Conservation (phyloP, 2,797 vertebrate species). For the Miichthys miiuy region DNA sequence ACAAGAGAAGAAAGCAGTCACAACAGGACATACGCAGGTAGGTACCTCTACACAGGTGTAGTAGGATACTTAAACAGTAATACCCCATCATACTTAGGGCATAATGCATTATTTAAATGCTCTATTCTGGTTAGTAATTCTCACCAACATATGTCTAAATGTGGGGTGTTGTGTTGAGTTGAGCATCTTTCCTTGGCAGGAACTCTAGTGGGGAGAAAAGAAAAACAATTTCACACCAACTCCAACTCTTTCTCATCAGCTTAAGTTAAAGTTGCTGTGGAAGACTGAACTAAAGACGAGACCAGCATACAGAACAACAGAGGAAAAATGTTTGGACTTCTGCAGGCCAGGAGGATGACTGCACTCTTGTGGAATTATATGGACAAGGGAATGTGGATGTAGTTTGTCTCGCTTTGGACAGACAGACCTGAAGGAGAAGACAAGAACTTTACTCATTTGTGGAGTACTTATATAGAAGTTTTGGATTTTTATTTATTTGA, state of each 20-base stretch:
- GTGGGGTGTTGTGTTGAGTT: neutral
- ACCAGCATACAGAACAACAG: neutral
- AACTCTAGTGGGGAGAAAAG: neutral
- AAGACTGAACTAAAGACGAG: slow-evolving; percentile 13
- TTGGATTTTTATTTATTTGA: neutral
- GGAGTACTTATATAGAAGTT: neutral
- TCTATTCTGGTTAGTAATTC: neutral
- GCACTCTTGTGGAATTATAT: neutral
- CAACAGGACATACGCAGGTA: too few species aligned
- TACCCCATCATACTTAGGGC: neutral
- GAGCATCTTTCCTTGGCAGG: slow-evolving; percentile 3
- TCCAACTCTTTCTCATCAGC: neutral
- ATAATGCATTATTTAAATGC: neutral
- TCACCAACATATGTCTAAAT: neutral
- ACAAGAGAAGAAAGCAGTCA: neutral
- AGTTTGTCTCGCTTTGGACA: slow-evolving; percentile 6
- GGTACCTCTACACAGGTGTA: neutral
- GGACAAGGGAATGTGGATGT: slow-evolving; percentile 9
- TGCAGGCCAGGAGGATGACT: neutral
- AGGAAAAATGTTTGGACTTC: slow-evolving; percentile 5
- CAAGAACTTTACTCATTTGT: neutral
- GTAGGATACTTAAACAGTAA: neutral
- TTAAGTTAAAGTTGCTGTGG: neutral
- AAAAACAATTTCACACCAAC: slow-evolving; percentile 5
- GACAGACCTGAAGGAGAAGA: slow-evolving; percentile 5